Evolutionary conservation across 2,888 invertebrate species (phyloP), one percentile per base, ranked within the genome.

Genomic region (Eristalis intricaria): DNA sequence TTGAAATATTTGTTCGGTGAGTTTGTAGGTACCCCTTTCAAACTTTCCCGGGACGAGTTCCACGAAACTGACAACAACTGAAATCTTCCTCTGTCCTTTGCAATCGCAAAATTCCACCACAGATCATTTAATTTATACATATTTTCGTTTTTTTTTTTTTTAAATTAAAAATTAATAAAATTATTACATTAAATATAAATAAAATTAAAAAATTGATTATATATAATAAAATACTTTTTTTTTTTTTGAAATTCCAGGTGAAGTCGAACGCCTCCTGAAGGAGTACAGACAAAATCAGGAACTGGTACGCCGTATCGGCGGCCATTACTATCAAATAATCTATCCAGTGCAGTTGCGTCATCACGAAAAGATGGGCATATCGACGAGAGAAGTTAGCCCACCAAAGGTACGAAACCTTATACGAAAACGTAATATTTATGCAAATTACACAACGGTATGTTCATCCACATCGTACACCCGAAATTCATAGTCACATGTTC

Each of bases 291-390:
- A 98, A 93, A 98, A 98, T 94, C 97, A 97, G 93, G 97, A 98
- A 94, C 94, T 98, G 94, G 97, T 98, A 90, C 96, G 96, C 90
- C 97, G 97, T 94, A 97, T 98, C 94, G 97, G 97, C 90, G 96
- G 96, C 89, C 96, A 97, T 93, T 97, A 96, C 94, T 98, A 98
- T 94, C 98, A 98, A 94, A 98, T 98, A 94, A 97, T 98, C 91
- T 98, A 98, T 94, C 98, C 98, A 90, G 97, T 98, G 90, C 98
- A 98, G 95, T 94, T 98, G 93, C 96, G 98, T 89, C 97, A 98
- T 94, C 98, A 98, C 95, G 97, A 98, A 94, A 98, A 98, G 94
- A 97, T 98, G 97, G 98, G 98, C 94, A 98, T 98, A 93, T 98
- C 97, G 91, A 98, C 98, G 90, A 95, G 98, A 93, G 98, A 98